Conservation (phyloP, 1,140 invertebrate species). For the Brachystomella parvula region DNA sequence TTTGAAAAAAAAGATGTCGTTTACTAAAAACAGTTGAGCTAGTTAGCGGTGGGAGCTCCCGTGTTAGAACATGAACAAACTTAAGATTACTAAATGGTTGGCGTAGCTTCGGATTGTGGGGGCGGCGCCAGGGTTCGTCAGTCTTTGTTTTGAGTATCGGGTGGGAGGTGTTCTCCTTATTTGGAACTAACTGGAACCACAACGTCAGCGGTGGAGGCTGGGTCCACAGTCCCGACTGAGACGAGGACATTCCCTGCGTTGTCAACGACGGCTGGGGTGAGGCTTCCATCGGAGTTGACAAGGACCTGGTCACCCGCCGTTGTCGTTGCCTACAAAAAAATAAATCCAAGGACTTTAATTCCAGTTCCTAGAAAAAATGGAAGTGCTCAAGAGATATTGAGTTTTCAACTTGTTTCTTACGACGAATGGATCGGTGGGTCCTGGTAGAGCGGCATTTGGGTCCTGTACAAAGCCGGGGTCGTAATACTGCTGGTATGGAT, state of each 20-base stretch:
- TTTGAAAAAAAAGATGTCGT: neutral
- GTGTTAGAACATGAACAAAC: neutral
- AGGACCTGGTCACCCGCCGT: neutral
- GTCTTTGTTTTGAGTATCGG: no score
- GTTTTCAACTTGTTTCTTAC: conserved; percentile 6
- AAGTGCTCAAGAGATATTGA: neutral
- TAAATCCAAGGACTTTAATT: neutral
- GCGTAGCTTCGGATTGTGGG: no score
- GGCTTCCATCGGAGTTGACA: neutral
- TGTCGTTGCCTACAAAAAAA: neutral
- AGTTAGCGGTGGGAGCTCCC: neutral
- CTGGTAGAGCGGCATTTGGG: neutral
- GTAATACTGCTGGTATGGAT: no score
- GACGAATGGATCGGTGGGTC: neutral
- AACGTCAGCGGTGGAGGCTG: neutral
- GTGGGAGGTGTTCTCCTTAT: no score
- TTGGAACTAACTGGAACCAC: neutral
- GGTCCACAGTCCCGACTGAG: neutral
- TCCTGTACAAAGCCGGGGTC: neutral
- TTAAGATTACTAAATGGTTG: no score
- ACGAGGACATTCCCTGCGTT: neutral
- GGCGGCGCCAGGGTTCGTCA: no score
- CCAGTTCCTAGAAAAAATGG: neutral
- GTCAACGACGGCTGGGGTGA: neutral
- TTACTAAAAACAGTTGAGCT: neutral